Percentiles rank a stretch among this genome's conserved stretches.
phyloP scores from a whole-genome alignment of 2,113 vertebrate genomes.

The Condylura cristata region DNA sequence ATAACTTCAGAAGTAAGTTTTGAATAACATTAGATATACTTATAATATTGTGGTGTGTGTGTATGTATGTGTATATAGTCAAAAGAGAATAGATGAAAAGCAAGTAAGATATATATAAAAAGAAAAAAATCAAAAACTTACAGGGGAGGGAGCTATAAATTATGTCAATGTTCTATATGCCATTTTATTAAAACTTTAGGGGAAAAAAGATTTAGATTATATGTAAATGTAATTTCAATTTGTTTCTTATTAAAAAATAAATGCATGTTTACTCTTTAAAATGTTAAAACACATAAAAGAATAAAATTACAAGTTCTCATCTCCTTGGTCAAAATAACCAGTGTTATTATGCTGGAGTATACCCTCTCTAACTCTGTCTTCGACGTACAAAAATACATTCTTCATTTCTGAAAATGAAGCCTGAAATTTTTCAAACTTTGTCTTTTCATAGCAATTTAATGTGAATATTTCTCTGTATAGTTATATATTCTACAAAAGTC shows the following conservation, averaged over 20 bases:
- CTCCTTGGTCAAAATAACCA: background rate
- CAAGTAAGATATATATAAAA: background rate
- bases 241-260: constrained; percentile 41
- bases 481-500: background rate
- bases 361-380: background rate
- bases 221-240: constrained; percentile 1
- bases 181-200: background rate
- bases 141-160: background rate
- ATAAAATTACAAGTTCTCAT: background rate
- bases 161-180: background rate
- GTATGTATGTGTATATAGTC: too few relatives aligned
- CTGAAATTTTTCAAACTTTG: background rate
- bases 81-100: background rate
- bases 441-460: background rate
- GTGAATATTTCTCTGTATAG: background rate
- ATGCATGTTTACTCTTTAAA: background rate
- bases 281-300: background rate
- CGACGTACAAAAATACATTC: background rate
- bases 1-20: background rate
- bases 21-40: background rate
- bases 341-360: background rate
- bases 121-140: background rate
- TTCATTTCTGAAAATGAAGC: background rate
- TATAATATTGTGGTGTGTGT: background rate
- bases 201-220: background rate